These are phyloP conservation scores for Sialia sialis DNA, from an alignment of 2,113 vertebrate genomes.

Conservation along the genomic window DNA sequence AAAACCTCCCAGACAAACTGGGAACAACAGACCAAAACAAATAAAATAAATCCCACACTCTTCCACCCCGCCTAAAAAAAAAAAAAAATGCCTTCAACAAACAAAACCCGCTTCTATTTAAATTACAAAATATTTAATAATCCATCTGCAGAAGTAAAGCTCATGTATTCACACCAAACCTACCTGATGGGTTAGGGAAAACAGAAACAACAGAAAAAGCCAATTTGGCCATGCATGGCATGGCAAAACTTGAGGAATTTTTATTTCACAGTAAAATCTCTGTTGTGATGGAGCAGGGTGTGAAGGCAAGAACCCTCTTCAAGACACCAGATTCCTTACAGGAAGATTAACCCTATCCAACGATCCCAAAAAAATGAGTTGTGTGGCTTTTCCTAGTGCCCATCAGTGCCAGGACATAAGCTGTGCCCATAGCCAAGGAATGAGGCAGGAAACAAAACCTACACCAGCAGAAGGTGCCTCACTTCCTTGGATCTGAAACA, in stretches of 20 bases:
- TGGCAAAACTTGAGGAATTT: neutral
- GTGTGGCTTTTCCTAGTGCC: neutral
- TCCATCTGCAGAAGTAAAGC: neutral
- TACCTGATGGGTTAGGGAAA: neutral
- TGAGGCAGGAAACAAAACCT: neutral
- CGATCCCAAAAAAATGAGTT: rapidly evolving
- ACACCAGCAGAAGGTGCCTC: neutral
- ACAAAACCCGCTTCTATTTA: neutral
- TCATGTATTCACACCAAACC: neutral
- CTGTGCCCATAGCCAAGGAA: neutral
- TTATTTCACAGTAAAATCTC: neutral
- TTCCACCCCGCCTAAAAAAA: no score
- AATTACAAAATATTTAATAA: neutral
- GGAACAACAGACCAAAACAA: neutral
- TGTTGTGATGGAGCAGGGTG: neutral
- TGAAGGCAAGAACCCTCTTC: neutral
- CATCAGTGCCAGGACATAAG: neutral
- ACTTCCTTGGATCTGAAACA: neutral
- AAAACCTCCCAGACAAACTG: neutral
- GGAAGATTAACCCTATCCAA: neutral
- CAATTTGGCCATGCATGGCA: rapidly evolving
- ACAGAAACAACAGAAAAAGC: neutral
- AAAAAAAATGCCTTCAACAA: neutral
- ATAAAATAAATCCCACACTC: neutral
- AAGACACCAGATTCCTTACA: neutral